Base-by-base conservation (phyloP, 2,888 invertebrate genomes). In the Tetranychus truncatus region DNA sequence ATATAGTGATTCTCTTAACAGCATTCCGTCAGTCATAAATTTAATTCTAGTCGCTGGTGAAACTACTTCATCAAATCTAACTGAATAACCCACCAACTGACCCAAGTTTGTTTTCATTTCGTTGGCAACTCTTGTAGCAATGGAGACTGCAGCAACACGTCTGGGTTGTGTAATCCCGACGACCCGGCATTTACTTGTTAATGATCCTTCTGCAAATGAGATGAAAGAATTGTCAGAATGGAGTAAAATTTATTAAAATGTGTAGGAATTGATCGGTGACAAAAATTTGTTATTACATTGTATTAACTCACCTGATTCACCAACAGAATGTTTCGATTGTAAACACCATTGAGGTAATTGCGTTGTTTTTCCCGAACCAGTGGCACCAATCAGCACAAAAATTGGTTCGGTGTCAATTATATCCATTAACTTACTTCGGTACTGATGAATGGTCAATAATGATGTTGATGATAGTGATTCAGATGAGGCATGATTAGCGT, bases 341-440 rank as follows among this genome's bases (percentile, higher is more conserved):
- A 66, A 75, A 45, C 74, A 75, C 20, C 74, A 77, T 82, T 85
- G 95, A 1, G 97, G 96, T 78, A 97, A 90, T 84, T 97, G 96
- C 0, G 97, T 97, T 4, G 95, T 95, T 84, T 97, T 97, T 0
- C 97, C 97, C 83, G 93, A 90, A 1, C 95, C 96, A 0, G 97
- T 97, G 84, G 97, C 96, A 24, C 95, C 95, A 81, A 96, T 89
- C 44, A 97, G 85, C 78, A 97, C 89, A 78, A 91, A 69, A 69
- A 69, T 69, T 1, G 69, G 69, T 69, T 69, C 69, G 20, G 11
- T 69, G 5, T 69, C 69, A 69, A 69, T 69, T 20, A 69, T 69
- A 20, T 69, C 20, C 69, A 69, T 69, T 21, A 69, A 69, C 20
- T 69, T 69, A 20, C 20, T 20, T 1, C 34, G 20, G 20, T 69